Evolutionary conservation across 1,140 invertebrate genomes (phyloP).

Genomic region (Trichonephila clavipes): DNA sequence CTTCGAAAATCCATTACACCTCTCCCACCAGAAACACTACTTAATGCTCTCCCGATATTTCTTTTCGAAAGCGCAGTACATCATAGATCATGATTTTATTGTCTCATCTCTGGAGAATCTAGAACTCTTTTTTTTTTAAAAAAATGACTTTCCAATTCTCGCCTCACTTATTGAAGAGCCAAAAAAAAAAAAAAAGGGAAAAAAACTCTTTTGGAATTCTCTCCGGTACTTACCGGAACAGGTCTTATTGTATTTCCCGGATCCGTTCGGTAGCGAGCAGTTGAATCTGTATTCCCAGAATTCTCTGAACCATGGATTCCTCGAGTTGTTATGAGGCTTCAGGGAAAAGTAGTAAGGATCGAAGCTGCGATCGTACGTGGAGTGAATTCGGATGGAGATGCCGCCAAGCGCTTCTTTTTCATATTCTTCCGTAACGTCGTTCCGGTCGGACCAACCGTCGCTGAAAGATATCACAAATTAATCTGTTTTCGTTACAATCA

Average conservation of each 20-base stretch:
- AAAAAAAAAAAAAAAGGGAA: neutral
- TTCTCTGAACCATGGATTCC: slow-evolving; percentile 90
- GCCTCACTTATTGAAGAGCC: neutral
- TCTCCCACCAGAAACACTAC: neutral
- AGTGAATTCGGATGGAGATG: slow-evolving; percentile 88
- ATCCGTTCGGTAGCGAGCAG: slow-evolving; percentile 82
- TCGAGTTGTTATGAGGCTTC: slow-evolving; percentile 84
- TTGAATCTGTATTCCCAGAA: slow-evolving; percentile 88
- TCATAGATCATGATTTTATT: slow-evolving; percentile 31
- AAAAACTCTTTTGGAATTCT: neutral
- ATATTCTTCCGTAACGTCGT: slow-evolving; percentile 87
- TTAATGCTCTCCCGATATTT: neutral
- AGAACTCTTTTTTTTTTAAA: too few relatives aligned
- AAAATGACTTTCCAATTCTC: neutral
- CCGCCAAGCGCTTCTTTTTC: slow-evolving; percentile 88
- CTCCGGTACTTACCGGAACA: slow-evolving; percentile 75
- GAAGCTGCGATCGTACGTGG: slow-evolving; percentile 86
- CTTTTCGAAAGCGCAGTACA: neutral
- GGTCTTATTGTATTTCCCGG: slow-evolving; percentile 76
- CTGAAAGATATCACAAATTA: slow-evolving; percentile 81
- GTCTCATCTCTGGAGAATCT: neutral
- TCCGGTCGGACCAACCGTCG: slow-evolving; percentile 88
- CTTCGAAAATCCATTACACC: neutral
- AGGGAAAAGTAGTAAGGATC: slow-evolving; percentile 87
- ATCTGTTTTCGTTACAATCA: neutral